Conservation (phyloP, 2,888 invertebrate species). For the Luperina testacea region DNA sequence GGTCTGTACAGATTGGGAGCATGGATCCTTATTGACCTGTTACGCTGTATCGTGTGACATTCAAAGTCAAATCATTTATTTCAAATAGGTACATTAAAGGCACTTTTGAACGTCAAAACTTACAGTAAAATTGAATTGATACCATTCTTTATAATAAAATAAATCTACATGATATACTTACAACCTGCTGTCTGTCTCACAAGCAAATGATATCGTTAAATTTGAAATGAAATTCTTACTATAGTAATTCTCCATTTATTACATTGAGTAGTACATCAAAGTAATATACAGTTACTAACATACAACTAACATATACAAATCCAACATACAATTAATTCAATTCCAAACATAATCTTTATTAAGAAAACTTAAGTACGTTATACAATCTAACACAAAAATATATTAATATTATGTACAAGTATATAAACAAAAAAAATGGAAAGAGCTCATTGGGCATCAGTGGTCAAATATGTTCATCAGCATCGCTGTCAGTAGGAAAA, state of each 20-base stretch:
- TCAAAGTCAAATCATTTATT: no score
- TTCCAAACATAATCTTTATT: neutral
- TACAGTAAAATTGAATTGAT: no score
- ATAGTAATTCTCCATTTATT: neutral
- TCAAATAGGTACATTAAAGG: no score
- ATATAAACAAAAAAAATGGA: neutral
- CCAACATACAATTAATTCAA: neutral
- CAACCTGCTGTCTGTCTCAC: neutral
- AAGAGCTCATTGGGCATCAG: no score
- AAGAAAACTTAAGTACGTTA: neutral
- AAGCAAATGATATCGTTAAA: neutral
- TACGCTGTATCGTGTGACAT: neutral
- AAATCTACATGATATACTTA: no score
- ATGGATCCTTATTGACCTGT: neutral
- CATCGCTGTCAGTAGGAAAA: no score
- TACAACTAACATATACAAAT: neutral
- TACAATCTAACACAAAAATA: neutral
- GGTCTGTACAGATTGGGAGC: constrained; percentile 5
- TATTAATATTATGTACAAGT: neutral
- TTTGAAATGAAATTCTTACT: neutral
- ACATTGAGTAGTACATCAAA: neutral
- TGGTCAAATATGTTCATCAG: no score
- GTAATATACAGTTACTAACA: neutral
- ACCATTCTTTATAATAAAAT: neutral
- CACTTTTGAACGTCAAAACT: no score